Evolutionary conservation across 2,113 vertebrate species (phyloP), one percentile per base, ranked within the genome.

Genomic region (Paradisaea rubra): DNA sequence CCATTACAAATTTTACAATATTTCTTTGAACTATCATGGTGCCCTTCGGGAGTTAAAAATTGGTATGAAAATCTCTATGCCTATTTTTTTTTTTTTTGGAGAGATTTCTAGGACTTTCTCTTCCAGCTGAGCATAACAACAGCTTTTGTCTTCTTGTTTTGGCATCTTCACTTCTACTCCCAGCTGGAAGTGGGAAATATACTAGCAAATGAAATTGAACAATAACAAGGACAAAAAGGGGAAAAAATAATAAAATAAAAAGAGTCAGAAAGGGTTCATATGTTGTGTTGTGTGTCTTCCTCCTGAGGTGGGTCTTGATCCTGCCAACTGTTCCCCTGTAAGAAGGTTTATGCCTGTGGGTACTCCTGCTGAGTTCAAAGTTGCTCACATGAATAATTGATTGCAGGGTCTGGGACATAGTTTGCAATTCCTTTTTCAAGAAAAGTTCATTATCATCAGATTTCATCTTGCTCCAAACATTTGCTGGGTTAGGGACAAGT

Each of bases 361-460:
- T 95, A 66, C 88, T 95, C 91, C 90, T 88, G 88, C 93, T 96
- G 93, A 97, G 94, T 95, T 97, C 93, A 97, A 95, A 97, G 95
- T 95, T 95, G 76, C 88, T 95, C 72, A 64, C 82, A 95, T 97
- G 76, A 95, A 95, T 95, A 97, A 95, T 95, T 96, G 91, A 97
- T 95, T 90, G 72, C 86, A 93, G 80, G 95, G 95, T 86, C 88
- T 95, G 80, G 77, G 88, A 89, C 76, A 74, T 42, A 93, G 88
- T 88, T 94, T 95, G 88, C 80, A 95, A 93, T 88, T 94, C 56
- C 59, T 81, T 93, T 93, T 97, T 93, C 82, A 88, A 79, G 88
- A 93, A 91, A 93, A 93, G 65, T 96, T 96, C 91, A 90, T 95
- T 95, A 94, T 91, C 68, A 93, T 96, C 76, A 78, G 88, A 88